phyloP scores from a whole-genome alignment of 2,888 invertebrate species.

The Laothoe populi region DNA sequence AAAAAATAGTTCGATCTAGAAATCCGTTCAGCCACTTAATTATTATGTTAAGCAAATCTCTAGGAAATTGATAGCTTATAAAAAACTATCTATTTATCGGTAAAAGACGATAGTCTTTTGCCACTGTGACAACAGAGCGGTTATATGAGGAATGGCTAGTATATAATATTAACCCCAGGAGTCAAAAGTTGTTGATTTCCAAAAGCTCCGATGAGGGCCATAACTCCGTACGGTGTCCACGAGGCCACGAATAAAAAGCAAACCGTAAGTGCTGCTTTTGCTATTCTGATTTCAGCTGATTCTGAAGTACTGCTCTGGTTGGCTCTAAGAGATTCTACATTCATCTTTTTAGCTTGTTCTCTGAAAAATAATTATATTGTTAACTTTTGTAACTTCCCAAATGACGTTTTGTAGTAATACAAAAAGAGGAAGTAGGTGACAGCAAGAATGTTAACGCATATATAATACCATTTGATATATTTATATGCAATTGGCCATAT shows the following conservation, averaged over 20 bases:
- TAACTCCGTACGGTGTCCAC: slow-evolving; percentile 96
- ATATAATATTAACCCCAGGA: slow-evolving; percentile 82
- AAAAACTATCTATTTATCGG: no score
- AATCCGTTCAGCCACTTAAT: no score
- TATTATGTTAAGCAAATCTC: no score
- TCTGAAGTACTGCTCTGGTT: slow-evolving; percentile 88
- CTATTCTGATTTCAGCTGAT: slow-evolving; percentile 93
- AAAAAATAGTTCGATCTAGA: no score
- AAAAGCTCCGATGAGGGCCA: slow-evolving; percentile 92
- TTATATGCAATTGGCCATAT: no score
- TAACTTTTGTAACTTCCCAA: no score
- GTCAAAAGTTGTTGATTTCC: slow-evolving; percentile 90
- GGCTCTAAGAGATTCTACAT: slow-evolving; percentile 92
- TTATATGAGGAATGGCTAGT: slow-evolving; percentile 2
- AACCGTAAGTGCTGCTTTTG: slow-evolving; percentile 94
- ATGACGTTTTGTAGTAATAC: no score
- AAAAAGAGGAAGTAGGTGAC: no score
- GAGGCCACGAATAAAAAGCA: slow-evolving; percentile 93
- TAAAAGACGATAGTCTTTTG: no score
- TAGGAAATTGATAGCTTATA: no score
- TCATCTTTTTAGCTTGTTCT: slow-evolving; percentile 93
- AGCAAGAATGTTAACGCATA: no score
- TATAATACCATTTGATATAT: no score
- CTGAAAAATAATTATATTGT: slow-evolving; percentile 46
- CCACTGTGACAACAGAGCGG: background rate